A percentile compares a stretch with the other conserved stretches of the same genome.
These are phyloP conservation scores for Drosophila nebulosa DNA, from an alignment of 1,140 invertebrate genomes.

Conservation along the genomic window DNA sequence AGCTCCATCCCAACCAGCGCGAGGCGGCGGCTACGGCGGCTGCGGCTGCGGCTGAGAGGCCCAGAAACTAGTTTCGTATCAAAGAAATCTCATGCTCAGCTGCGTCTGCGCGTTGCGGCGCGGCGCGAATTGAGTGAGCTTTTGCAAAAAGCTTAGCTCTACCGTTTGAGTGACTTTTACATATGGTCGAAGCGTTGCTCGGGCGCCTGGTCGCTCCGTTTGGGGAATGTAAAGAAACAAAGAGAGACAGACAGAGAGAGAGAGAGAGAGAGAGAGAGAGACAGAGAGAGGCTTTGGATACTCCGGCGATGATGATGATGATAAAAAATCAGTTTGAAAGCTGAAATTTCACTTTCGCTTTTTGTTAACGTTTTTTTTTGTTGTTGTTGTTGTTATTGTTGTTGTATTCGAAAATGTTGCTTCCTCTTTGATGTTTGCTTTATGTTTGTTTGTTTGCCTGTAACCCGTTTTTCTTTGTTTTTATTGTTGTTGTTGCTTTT, in stretches of 20 bases:
- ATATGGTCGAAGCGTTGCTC: no score
- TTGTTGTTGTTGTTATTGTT: conserved; percentile 51
- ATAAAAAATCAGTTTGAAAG: conserved; percentile 76
- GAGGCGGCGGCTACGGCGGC: background rate
- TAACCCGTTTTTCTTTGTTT: conserved; percentile 23
- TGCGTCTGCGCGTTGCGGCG: conserved; percentile 64
- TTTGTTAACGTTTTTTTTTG: conserved; percentile 36
- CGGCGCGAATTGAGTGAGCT: conserved; percentile 26
- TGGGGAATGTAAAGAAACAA: background rate
- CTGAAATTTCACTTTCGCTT: conserved; percentile 81
- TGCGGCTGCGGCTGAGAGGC: conserved; percentile 26
- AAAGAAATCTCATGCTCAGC: conserved; percentile 56
- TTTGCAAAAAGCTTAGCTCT: background rate
- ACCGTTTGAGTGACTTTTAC: conserved; percentile 40
- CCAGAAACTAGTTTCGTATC: background rate
- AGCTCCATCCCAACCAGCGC: background rate
- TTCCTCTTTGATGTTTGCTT: conserved; percentile 57
- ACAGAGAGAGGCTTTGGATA: background rate
- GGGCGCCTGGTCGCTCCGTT: no score
- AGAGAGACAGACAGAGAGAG: background rate
- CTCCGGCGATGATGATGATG: conserved; percentile 12
- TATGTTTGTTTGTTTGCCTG: conserved; percentile 49
- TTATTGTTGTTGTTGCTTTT: conserved; percentile 44
- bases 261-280: background rate
- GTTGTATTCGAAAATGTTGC: conserved; percentile 25